phyloP scores from a whole-genome alignment of 2,113 vertebrate species.

The Pteruthius melanotis region DNA sequence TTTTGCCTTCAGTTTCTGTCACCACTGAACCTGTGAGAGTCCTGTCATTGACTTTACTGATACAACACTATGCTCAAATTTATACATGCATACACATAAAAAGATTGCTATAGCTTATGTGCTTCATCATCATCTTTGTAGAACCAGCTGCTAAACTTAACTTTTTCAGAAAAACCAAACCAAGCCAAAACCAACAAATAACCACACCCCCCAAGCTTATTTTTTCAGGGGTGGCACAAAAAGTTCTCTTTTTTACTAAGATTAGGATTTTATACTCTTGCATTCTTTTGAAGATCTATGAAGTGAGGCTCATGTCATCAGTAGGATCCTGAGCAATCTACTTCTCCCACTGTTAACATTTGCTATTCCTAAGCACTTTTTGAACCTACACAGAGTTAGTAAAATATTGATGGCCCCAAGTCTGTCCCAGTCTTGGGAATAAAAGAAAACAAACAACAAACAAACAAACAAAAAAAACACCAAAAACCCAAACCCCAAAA shows the following conservation, averaged over 20 bases:
- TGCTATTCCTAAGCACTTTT: background rate
- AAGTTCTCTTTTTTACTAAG: background rate
- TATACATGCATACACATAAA: background rate
- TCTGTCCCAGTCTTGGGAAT: background rate
- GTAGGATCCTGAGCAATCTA: background rate
- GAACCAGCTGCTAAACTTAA: background rate
- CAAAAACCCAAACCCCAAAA: background rate
- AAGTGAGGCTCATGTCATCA: background rate
- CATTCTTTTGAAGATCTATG: background rate
- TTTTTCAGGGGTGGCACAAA: background rate
- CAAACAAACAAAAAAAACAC: too few relatives aligned
- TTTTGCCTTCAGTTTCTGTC: background rate
- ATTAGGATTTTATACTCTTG: background rate
- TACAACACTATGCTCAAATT: background rate
- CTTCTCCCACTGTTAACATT: background rate
- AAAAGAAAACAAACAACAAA: background rate
- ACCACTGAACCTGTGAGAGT: background rate
- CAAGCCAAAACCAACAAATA: background rate
- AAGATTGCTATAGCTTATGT: background rate
- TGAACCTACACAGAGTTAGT: background rate
- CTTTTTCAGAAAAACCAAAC: background rate
- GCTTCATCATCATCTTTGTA: background rate
- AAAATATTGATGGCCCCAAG: fast-evolving
- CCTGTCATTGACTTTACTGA: background rate
- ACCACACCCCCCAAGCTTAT: background rate